These are phyloP conservation scores for Tupiocoris notatus DNA, from an alignment of 2,888 invertebrate genomes.

Conservation along the genomic window DNA sequence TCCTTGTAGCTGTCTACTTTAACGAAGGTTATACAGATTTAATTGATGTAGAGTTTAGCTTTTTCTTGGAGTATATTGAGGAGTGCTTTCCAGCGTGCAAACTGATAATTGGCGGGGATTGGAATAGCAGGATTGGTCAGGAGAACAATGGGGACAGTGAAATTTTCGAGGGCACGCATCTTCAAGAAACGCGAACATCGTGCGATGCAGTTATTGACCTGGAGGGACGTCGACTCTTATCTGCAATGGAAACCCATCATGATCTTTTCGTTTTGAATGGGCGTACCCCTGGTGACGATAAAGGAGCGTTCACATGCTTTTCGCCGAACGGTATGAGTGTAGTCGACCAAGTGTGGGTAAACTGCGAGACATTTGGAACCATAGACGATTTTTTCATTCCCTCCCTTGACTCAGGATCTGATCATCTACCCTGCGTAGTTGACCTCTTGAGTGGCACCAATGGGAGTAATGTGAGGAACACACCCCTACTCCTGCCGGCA, in stretches of 20 bases:
- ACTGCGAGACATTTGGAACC: background rate
- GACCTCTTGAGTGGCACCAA: background rate
- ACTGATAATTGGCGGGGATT: constrained; percentile 24
- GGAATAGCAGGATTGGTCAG: constrained; percentile 12
- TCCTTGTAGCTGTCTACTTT: constrained; percentile 2
- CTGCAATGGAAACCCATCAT: background rate
- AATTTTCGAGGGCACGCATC: background rate
- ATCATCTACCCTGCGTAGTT: constrained; percentile 3
- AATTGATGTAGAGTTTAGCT: background rate
- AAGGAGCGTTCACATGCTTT: background rate
- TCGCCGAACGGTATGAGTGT: background rate
- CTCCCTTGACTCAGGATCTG: background rate
- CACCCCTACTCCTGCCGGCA: background rate
- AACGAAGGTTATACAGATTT: background rate
- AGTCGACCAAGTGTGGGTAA: constrained; percentile 30
- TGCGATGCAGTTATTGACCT: background rate
- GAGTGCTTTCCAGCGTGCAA: background rate
- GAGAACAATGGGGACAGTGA: constrained; percentile 1
- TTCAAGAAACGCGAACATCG: background rate
- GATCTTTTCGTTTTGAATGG: constrained; percentile 11
- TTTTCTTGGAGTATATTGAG: background rate
- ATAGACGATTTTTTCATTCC: background rate
- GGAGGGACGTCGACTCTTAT: background rate
- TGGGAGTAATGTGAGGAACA: background rate
- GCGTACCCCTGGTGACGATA: background rate